Evolutionary conservation across 2,113 vertebrate genomes (phyloP).

Genomic region (Proterorhinus semilunaris): DNA sequence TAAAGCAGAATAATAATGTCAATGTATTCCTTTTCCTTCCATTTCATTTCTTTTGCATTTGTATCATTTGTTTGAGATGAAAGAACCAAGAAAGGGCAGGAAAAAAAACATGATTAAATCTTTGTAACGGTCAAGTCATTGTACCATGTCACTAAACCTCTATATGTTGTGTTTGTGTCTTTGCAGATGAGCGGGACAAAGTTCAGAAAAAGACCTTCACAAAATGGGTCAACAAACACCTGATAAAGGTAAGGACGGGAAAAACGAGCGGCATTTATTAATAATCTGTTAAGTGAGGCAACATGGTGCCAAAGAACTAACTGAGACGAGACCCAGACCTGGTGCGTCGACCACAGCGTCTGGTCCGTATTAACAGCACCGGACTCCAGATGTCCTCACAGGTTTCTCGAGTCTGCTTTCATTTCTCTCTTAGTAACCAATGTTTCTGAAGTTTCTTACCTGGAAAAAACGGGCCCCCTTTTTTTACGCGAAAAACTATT

Average conservation of each 20-base stretch:
- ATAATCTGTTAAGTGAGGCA: no score
- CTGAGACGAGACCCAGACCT: not conserved
- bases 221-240: conserved; percentile 95
- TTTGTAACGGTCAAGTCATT: not conserved
- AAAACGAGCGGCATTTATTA: no score
- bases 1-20: no score
- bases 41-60: no score
- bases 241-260: conserved; percentile 80
- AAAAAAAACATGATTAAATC: no score
- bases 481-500: not conserved
- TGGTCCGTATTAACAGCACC: not conserved
- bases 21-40: no score
- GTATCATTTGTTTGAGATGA: no score
- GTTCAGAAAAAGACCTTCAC: conserved; percentile 95
- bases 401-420: not conserved
- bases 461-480: conserved; percentile 1
- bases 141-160: not conserved
- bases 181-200: conserved; percentile 86
- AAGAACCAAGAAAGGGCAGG: no score
- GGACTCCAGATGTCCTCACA: conserved; percentile 1
- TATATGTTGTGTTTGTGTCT: conserved; percentile 19
- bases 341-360: not conserved
- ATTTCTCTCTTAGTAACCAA: conserved; percentile 9
- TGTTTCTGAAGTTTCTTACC: not conserved
- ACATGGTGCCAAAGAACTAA: not conserved